phyloP scores from a whole-genome alignment of 2,113 vertebrate genomes.

The Eurystomus gularis region DNA sequence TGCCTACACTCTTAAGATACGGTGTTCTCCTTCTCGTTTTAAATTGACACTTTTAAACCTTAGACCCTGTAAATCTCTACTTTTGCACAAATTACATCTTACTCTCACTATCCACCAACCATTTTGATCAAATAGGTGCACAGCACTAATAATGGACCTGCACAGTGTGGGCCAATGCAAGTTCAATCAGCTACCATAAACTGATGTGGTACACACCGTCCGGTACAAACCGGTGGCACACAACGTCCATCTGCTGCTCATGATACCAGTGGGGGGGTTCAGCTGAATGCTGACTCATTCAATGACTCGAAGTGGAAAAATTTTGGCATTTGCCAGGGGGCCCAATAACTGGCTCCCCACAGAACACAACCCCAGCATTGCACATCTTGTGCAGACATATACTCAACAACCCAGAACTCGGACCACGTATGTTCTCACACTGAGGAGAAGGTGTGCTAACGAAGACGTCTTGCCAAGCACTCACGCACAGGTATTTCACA shows the following conservation, averaged over 20 bases:
- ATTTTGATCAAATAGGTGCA: neutral
- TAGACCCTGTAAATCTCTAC: neutral
- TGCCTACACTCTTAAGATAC: neutral
- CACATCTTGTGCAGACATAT: neutral
- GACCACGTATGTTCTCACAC: too few species aligned
- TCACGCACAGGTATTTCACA: neutral
- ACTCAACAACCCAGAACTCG: neutral
- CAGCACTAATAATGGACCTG: neutral
- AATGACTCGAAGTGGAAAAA: neutral
- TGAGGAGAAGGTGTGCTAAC: neutral
- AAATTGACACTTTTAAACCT: neutral
- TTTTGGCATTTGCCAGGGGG: neutral
- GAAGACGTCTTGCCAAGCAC: neutral
- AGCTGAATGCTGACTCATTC: neutral
- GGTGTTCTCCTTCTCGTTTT: neutral
- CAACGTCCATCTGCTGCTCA: neutral
- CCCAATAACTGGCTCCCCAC: neutral
- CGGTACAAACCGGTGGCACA: too few species aligned
- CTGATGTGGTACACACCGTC: too few species aligned
- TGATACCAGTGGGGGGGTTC: neutral
- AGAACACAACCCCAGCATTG: fast-evolving
- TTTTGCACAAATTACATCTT: neutral
- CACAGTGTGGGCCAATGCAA: fast-evolving
- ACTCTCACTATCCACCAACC: neutral
- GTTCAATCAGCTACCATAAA: neutral